A percentile compares a stretch with the other conserved stretches of the same genome.
Evolutionary conservation across 2,797 vertebrate species (phyloP).

Genomic region (Gymnodraco acuticeps): DNA sequence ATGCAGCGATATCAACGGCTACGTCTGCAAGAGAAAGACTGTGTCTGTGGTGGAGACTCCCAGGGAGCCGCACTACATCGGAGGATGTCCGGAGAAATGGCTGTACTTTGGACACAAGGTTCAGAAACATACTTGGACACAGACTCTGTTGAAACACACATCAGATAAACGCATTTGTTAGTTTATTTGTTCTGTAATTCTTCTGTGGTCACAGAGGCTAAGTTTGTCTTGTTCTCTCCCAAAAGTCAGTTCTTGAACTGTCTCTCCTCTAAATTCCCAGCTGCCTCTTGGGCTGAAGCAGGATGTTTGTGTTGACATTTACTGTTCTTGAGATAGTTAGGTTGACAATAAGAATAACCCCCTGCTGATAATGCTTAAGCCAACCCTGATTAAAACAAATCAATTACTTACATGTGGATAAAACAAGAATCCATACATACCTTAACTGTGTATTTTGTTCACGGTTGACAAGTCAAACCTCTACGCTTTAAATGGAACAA

Average conservation of each 20-base stretch:
- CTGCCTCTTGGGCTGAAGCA: conserved; percentile 28
- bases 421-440: neutral
- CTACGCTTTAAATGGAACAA: neutral
- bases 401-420: neutral
- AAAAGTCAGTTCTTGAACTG: neutral
- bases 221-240: neutral
- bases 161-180: neutral
- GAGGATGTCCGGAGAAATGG: conserved; percentile 93
- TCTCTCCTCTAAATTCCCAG: conserved; percentile 8
- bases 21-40: conserved; percentile 90
- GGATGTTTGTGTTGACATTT: conserved; percentile 56
- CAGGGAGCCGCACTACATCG: conserved; percentile 84
- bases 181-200: neutral
- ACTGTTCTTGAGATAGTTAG: conserved; percentile 23
- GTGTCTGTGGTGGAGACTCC: conserved; percentile 86
- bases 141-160: neutral
- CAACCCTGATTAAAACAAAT: neutral
- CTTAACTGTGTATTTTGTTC: neutral
- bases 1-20: conserved; percentile 85
- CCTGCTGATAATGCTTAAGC: conserved; percentile 19
- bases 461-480: neutral
- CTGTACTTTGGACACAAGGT: conserved; percentile 95
- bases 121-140: conserved; percentile 6
- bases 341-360: conserved; percentile 7
- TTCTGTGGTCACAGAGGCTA: neutral